A percentile compares a stretch with the other conserved stretches of the same genome.
These are phyloP conservation scores for Siniperca undulata DNA, from an alignment of 2,797 vertebrate species.

Conservation along the genomic window DNA sequence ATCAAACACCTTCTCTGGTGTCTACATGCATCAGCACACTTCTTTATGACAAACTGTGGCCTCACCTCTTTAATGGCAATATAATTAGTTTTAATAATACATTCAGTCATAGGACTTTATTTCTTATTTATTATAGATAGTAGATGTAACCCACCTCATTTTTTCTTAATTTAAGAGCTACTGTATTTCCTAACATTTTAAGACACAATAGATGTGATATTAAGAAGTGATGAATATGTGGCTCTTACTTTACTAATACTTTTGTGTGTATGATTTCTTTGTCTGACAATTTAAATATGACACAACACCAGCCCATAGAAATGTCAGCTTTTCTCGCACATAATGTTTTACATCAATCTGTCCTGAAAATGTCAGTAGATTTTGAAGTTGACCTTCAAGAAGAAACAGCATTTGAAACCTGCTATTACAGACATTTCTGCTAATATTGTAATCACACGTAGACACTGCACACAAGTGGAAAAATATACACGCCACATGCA, in stretches of 20 bases:
- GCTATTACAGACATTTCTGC: constrained; percentile 57
- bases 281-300: constrained; percentile 58
- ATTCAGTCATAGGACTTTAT: constrained; percentile 9
- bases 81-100: constrained; percentile 38
- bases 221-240: constrained; percentile 11
- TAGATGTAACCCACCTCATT: background rate
- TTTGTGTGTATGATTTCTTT: constrained; percentile 37
- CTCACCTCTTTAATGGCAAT: constrained; percentile 14
- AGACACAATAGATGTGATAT: constrained; percentile 18
- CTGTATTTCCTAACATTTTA: constrained; percentile 16
- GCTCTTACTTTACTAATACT: constrained; percentile 21
- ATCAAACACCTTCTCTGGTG: constrained; percentile 14
- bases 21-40: background rate
- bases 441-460: constrained; percentile 47
- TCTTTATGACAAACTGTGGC: constrained; percentile 12
- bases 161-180: constrained; percentile 13
- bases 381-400: constrained; percentile 81
- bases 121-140: constrained; percentile 11
- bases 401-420: constrained; percentile 63
- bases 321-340: constrained; percentile 64
- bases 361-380: constrained; percentile 76
- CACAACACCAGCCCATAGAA: constrained; percentile 48
- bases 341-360: constrained; percentile 60
- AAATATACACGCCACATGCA: background rate
- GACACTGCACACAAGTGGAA: constrained; percentile 15